Evolutionary conservation across 2,113 vertebrate species (phyloP), one percentile per base, ranked within the genome.

Genomic region (Neodon shergylaensis): DNA sequence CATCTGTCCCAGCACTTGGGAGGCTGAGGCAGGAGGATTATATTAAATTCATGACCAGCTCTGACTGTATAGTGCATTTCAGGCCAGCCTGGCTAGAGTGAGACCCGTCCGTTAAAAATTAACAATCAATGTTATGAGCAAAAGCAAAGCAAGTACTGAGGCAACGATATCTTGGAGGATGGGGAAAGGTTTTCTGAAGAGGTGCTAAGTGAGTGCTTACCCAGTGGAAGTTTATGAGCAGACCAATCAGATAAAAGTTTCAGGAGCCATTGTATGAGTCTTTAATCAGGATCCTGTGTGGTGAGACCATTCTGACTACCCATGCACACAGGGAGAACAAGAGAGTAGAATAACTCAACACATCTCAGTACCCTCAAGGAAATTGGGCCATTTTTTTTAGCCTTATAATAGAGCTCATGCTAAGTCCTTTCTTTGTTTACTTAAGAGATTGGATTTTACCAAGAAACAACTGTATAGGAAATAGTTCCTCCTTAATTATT

Each of bases 381-480:
- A 78, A 36, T 13, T 42, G 90, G n/a, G 17, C 52, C 24, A 7
- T 44, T 11, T 36, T 22, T 28, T 70, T 2, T 31, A 9, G 16
- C 39, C 63, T 66, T 16, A 28, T 1, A 16, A 66, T 44, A 84
- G 36, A 52, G 49, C 33, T 70, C 22, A 1, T 44, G 17, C 77
- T 94, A n/a, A 26, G 33, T 74, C 52, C 9, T 88, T 91, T 91
- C 14, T 88, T 92, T 87, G 22, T 36, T 93, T 91, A 82, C 68
- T 81, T 95, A 21, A 86, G 65, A 58, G 61, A 0, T 0, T 58
- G 2, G 12, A 3, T 3, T 68, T 42, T 92, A 68, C 28, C 26
- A 44, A 88, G 39, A 82, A 66, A 58, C 77, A 73, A 65, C 65
- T 21, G 49, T 58, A 3, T 84, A 94, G 17, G 44, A 95, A 74